Conservation (phyloP, 2,888 invertebrate species). For the Diarsia brunnea region DNA sequence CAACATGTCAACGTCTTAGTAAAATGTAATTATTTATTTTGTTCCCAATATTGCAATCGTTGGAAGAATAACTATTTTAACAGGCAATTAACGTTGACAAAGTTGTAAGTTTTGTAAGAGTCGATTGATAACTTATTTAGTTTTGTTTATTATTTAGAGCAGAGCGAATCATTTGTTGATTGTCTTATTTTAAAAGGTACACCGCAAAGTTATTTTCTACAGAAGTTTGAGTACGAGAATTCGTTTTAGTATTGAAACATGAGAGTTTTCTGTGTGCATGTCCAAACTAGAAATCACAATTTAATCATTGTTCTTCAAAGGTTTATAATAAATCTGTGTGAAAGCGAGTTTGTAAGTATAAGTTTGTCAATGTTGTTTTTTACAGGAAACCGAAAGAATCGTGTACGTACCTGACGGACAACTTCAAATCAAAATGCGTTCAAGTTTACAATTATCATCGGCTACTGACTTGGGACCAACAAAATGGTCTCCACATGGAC, state of each 20-base stretch:
- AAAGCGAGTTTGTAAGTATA: background rate
- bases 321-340: background rate
- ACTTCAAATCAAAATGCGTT: constrained; percentile 94
- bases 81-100: constrained; percentile 36
- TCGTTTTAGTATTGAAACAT: constrained; percentile 14
- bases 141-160: constrained; percentile 27
- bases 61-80: constrained; percentile 22
- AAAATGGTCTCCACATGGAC: constrained; percentile 95
- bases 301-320: background rate
- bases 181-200: constrained; percentile 17
- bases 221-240: constrained; percentile 26
- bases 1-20: constrained; percentile 36
- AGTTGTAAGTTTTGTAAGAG: constrained; percentile 25
- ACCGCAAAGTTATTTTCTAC: background rate
- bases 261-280: constrained; percentile 1
- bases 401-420: constrained; percentile 95
- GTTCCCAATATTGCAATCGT: constrained; percentile 28
- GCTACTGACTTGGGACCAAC: constrained; percentile 95
- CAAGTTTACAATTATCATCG: constrained; percentile 96
- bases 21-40: constrained; percentile 25
- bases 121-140: constrained; percentile 14
- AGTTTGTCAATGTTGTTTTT: constrained; percentile 44
- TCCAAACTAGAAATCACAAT: background rate
- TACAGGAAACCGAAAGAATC: constrained; percentile 93
- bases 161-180: constrained; percentile 3